These are phyloP conservation scores for Sebastes fasciatus DNA, from an alignment of 2,113 vertebrate genomes.

Conservation along the genomic window DNA sequence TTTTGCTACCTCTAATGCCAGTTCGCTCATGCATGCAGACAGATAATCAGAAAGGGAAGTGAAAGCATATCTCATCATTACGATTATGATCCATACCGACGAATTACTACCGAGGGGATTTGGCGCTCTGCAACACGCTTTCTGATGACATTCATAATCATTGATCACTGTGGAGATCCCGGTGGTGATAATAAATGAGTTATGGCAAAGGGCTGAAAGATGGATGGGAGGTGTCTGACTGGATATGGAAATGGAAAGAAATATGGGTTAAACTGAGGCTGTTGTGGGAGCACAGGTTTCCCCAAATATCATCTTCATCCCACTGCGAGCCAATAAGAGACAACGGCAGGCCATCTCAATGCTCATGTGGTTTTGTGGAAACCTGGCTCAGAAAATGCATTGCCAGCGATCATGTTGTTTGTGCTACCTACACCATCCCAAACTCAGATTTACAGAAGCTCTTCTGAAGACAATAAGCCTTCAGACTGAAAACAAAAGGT, in stretches of 20 bases:
- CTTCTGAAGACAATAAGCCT: not conserved
- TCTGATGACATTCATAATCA: conserved; percentile 66
- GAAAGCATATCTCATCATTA: conserved; percentile 72
- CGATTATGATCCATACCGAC: conserved; percentile 54
- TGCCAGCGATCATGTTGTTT: not conserved
- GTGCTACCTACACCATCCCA: not conserved
- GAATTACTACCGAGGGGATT: conserved; percentile 20
- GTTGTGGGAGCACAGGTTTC: conserved; percentile 7
- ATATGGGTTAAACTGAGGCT: conserved; percentile 28
- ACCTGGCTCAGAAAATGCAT: not conserved
- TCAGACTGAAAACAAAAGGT: not conserved
- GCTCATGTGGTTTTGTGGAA: not conserved
- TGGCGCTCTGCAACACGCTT: conserved; percentile 3
- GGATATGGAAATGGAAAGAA: conserved; percentile 27
- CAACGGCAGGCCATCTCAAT: not conserved
- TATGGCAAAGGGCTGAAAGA: conserved; percentile 35
- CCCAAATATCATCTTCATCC: conserved; percentile 12
- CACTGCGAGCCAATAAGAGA: conserved; percentile 3
- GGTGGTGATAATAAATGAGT: conserved; percentile 47
- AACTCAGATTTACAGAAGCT: conserved; percentile 1
- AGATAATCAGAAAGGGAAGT: conserved; percentile 63
- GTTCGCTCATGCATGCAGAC: conserved; percentile 50
- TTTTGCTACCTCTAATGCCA: conserved; percentile 55
- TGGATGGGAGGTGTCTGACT: conserved; percentile 29
- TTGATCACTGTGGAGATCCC: conserved; percentile 54